A percentile compares a stretch with the other conserved stretches of the same genome.
Evolutionary conservation across 2,888 invertebrate species (phyloP).

Genomic region (Nemoura dubitans): DNA sequence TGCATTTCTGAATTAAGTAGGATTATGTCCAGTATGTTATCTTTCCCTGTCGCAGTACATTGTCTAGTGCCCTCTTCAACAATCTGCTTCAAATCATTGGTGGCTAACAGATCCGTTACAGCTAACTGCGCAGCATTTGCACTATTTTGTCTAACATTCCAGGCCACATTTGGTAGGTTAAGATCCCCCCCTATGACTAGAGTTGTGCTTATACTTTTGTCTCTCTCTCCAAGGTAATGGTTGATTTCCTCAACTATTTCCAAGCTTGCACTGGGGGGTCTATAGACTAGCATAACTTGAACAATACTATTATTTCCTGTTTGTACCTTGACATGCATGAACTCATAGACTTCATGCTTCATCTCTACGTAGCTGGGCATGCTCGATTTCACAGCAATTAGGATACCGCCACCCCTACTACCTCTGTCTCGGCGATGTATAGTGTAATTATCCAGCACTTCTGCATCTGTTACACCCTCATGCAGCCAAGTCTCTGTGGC

Average conservation of each 20-base stretch:
- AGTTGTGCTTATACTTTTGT: too few relatives aligned
- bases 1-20: not conserved
- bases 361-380: conserved; percentile 26
- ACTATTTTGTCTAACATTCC: not conserved
- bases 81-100: not conserved
- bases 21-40: not conserved
- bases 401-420: conserved; percentile 18
- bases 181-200: too few relatives aligned
- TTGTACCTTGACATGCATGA: conserved; percentile 19
- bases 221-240: too few relatives aligned
- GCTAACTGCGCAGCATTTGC: not conserved
- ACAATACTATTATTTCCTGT: not conserved
- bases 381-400: conserved; percentile 13
- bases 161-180: too few relatives aligned
- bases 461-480: too few relatives aligned
- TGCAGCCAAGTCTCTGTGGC: too few relatives aligned
- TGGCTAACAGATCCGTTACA: not conserved
- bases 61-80: conserved; percentile 17
- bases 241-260: too few relatives aligned
- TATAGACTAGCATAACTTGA: conserved; percentile 13
- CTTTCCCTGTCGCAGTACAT: not conserved
- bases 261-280: conserved; percentile 3
- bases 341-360: conserved; percentile 17
- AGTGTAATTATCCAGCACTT: not conserved
- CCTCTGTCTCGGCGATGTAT: conserved; percentile 26